A percentile compares a stretch with the other conserved stretches of the same genome.
phyloP scores from a whole-genome alignment of 1,140 invertebrate species.

The Brachionus sp. region DNA sequence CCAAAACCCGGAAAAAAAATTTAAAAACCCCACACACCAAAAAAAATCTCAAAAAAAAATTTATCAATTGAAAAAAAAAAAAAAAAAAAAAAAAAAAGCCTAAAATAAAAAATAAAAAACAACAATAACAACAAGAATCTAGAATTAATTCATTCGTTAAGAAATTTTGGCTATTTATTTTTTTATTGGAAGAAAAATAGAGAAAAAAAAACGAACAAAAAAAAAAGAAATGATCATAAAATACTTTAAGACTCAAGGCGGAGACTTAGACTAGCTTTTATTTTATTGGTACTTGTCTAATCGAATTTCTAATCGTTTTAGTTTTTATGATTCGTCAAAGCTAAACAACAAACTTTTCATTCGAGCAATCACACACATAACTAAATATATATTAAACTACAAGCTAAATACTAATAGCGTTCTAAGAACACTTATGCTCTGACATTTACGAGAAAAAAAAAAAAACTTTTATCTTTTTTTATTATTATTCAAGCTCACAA shows the following conservation, averaged over 20 bases:
- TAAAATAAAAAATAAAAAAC: background rate
- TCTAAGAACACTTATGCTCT: background rate
- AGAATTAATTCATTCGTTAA: slow-evolving; percentile 26
- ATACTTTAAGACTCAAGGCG: slow-evolving; percentile 24
- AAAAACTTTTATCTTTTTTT: slow-evolving; percentile 14
- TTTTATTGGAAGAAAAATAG: slow-evolving; percentile 11
- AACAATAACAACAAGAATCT: background rate
- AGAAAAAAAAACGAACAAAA: slow-evolving; percentile 1
- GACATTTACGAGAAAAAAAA: slow-evolving; percentile 38
- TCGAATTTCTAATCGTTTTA: background rate
- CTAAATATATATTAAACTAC: background rate
- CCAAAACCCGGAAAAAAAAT: too few species aligned
- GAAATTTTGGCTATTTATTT: background rate
- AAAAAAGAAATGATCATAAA: slow-evolving; percentile 39
- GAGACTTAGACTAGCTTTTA: background rate
- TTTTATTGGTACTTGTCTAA: background rate
- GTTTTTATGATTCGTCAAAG: background rate
- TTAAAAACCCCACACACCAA: too few species aligned
- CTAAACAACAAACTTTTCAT: background rate
- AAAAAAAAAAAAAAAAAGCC: background rate
- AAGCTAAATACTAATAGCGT: background rate
- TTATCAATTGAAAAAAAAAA: background rate
- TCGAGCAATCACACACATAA: background rate
- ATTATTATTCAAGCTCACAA: slow-evolving; percentile 33
- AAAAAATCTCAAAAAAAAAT: too few species aligned